Evolutionary conservation across 2,113 vertebrate genomes (phyloP).

Genomic region (Psilopogon haemacephalus): DNA sequence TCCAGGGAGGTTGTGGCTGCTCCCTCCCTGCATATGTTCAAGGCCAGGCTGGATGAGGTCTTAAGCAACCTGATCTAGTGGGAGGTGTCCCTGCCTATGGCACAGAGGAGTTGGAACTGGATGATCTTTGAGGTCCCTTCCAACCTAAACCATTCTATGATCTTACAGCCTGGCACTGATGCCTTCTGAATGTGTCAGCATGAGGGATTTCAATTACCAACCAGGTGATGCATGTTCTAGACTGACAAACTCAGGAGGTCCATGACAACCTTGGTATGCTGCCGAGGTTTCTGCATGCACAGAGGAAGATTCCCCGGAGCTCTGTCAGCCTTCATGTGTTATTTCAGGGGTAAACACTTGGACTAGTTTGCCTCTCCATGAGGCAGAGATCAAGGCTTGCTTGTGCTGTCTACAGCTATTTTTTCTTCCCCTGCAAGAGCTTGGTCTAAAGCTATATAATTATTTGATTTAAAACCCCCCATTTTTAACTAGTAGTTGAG

Average conservation of each 20-base stretch:
- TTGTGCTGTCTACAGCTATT: not conserved
- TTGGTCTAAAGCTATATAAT: too few relatives aligned
- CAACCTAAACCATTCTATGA: too few relatives aligned
- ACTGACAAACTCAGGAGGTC: not conserved
- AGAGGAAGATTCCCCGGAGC: not conserved
- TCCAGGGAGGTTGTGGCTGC: too few relatives aligned
- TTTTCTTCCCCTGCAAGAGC: too few relatives aligned
- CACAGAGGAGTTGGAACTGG: too few relatives aligned
- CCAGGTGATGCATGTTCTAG: fast-evolving
- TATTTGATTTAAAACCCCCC: not conserved
- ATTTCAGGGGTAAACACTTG: not conserved
- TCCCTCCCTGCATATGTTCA: too few relatives aligned
- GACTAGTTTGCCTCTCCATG: not conserved
- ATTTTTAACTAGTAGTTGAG: not conserved
- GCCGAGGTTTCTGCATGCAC: fast-evolving
- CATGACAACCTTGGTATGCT: not conserved
- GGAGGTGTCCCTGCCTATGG: too few relatives aligned
- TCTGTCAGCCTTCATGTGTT: not conserved
- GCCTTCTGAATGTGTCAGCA: not conserved
- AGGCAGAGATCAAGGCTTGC: not conserved
- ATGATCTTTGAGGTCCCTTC: too few relatives aligned
- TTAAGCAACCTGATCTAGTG: too few relatives aligned
- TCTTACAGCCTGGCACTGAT: not conserved
- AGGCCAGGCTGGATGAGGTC: too few relatives aligned
- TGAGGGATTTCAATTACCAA: not conserved